Evolutionary conservation across 2,113 vertebrate genomes (phyloP).

Genomic region (Phyllopteryx taeniolatus): DNA sequence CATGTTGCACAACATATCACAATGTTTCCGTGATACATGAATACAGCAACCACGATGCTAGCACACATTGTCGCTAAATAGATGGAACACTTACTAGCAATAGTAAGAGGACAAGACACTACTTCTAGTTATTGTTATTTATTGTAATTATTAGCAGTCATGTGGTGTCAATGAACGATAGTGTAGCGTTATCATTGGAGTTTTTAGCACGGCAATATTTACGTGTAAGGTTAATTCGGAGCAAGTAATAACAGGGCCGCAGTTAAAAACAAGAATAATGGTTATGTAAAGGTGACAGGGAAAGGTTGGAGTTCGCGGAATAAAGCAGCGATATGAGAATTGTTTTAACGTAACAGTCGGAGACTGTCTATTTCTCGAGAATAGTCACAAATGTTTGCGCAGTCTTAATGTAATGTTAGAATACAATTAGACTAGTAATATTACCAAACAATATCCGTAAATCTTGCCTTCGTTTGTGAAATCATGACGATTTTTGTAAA

Average conservation of each 20-base stretch:
- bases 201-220: neutral
- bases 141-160: neutral
- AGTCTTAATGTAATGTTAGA: no score
- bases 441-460: no score
- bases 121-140: neutral
- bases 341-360: no score
- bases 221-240: neutral
- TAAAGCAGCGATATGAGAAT: neutral
- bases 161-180: neutral
- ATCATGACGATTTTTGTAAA: no score
- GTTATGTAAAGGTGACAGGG: neutral
- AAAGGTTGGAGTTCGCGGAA: no score
- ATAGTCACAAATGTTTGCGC: no score
- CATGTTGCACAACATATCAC: slow-evolving; percentile 67
- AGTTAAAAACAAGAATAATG: neutral
- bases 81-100: neutral
- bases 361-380: no score
- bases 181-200: neutral
- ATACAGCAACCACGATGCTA: slow-evolving; percentile 37
- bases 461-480: no score
- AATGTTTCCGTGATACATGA: slow-evolving; percentile 51
- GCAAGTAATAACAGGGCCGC: neutral
- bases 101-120: neutral
- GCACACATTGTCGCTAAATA: slow-evolving; percentile 18
- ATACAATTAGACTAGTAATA: no score